Base-by-base conservation (phyloP, 2,113 vertebrate genomes). In the Oryzias curvinotus region DNA sequence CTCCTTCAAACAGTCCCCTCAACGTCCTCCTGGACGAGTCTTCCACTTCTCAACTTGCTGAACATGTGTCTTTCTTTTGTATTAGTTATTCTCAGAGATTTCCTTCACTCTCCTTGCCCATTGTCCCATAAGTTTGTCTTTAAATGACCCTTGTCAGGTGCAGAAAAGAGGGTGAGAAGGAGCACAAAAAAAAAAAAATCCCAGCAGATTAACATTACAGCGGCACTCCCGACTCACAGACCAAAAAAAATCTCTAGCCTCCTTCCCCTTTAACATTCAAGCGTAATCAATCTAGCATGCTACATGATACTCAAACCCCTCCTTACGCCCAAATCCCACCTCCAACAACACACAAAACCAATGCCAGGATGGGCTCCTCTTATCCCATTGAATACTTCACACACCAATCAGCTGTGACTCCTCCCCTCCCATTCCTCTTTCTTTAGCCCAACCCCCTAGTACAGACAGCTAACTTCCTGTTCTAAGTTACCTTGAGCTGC, bases 401-500 rank as follows among this genome's bases (percentile, higher is more conserved):
- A 86, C 58, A 71, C 76, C 87, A 71, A 23, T 87, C 85, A 78
- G 66, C 59, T 26, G 47, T 53, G 72, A 80, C 71, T 82, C 73
- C 41, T 75, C 75, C 64, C 73, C 57, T 41, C 65, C 73, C 63
- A 85, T 85, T 77, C 81, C 76, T 26, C 70, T 70, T 77, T 68
- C 57, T 65, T 80, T 68, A 14, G 70, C 83, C 88, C 83, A 84
- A 65, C 91, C 90, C 85, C 88, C 81, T 89, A 89, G 87, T 75
- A 93, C 92, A 75, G 81, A 90, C 85, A 89, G 89, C 87, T 87
- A 92, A 94, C 95, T 97, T 98, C 96, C 96, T 95, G 96, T 92
- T 98, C 93, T 93, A 94, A 98, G 96, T 98, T 98, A 98, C 96
- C 96, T 98, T 98, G 96, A 98, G 95, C 93, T 92, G 93, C 93